phyloP scores from a whole-genome alignment of 2,113 vertebrate species.

The Esox niger region DNA sequence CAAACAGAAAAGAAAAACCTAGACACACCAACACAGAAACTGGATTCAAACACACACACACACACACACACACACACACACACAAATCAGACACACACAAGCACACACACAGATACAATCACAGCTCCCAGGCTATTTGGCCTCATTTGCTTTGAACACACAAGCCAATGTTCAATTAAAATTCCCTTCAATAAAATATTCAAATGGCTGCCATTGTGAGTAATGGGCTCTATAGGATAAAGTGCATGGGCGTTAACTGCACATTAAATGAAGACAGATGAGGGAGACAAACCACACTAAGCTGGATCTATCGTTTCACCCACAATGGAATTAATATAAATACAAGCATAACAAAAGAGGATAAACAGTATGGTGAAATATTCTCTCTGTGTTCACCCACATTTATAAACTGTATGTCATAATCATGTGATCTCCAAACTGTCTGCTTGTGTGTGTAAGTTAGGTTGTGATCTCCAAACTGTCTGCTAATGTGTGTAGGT shows the following conservation, averaged over 20 bases:
- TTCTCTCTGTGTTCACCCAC: neutral
- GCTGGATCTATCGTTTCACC: constrained; percentile 48
- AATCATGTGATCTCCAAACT: neutral
- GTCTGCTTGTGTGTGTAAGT: neutral
- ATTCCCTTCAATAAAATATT: constrained; percentile 67
- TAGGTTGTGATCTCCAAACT: neutral
- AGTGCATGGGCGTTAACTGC: constrained; percentile 69
- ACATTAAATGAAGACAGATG: constrained; percentile 68
- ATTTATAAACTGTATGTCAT: too few relatives aligned
- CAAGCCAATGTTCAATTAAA: constrained; percentile 68
- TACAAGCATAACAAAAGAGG: constrained; percentile 31
- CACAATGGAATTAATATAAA: constrained; percentile 58
- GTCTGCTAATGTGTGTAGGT: neutral
- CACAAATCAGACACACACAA: constrained; percentile 13
- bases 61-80: constrained; percentile 17
- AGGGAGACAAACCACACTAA: constrained; percentile 46
- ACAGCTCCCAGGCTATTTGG: constrained; percentile 29
- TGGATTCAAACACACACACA: constrained; percentile 17
- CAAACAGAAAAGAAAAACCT: too few relatives aligned
- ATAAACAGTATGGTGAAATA: neutral
- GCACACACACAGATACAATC: constrained; percentile 25
- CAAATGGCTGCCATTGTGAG: constrained; percentile 68
- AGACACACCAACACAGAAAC: too few relatives aligned
- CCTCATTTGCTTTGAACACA: constrained; percentile 60
- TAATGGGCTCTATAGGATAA: constrained; percentile 65